Evolutionary conservation across 2,888 invertebrate genomes (phyloP).

Genomic region (Andricus curvator): DNA sequence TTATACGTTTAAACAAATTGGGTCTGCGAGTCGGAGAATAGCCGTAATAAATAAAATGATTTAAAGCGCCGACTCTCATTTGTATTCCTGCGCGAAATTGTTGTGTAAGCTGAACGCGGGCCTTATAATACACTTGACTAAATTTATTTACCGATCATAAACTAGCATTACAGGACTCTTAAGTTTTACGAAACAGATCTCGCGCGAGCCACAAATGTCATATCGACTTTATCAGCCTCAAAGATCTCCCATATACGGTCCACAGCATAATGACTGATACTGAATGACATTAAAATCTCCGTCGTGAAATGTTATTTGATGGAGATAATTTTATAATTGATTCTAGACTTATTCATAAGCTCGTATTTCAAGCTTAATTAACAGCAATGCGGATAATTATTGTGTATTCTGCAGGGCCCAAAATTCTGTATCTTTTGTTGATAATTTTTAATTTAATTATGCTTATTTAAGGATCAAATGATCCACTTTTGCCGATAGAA

Average conservation of each 20-base stretch:
- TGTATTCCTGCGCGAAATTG: conserved; percentile 15
- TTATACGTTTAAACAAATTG: conserved; percentile 24
- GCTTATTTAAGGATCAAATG: no score
- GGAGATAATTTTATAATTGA: conserved; percentile 11
- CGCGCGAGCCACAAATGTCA: conserved; percentile 29
- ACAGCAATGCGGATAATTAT: neutral
- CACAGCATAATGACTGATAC: conserved; percentile 1
- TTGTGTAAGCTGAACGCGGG: conserved; percentile 18
- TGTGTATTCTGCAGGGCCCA: no score
- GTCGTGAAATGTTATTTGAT: conserved; percentile 4
- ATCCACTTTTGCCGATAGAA: no score
- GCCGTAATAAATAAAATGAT: conserved; percentile 29
- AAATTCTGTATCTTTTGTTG: no score
- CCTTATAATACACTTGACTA: conserved; percentile 16
- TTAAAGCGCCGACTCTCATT: conserved; percentile 11
- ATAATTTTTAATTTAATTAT: no score
- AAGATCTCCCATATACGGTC: neutral
- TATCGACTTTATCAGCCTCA: conserved; percentile 24
- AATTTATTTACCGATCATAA: conserved; percentile 36
- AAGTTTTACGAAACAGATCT: conserved; percentile 30
- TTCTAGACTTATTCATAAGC: conserved; percentile 1
- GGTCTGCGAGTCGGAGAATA: neutral
- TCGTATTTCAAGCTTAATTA: conserved; percentile 14
- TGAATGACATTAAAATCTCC: conserved; percentile 11
- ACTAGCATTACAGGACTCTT: conserved; percentile 27